Evolutionary conservation across 2,888 invertebrate species (phyloP).

Genomic region (Tethea ocularis): DNA sequence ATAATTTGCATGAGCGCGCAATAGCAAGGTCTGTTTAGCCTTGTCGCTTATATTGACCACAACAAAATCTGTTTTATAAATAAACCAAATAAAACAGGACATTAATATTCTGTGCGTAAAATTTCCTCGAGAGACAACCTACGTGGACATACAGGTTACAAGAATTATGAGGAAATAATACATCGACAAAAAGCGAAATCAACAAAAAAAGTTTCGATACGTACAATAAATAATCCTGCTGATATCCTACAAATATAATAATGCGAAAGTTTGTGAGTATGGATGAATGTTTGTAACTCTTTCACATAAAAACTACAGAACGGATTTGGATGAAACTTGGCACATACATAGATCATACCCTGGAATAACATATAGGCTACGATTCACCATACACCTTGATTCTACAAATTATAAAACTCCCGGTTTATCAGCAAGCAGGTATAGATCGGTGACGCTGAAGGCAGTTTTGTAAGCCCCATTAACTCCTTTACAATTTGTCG

Average conservation of each 20-base stretch:
- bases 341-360: no score
- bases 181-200: neutral
- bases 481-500: conserved; percentile 1
- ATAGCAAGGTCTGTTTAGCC: conserved; percentile 25
- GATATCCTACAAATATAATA: neutral
- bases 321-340: no score
- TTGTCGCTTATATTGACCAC: conserved; percentile 30
- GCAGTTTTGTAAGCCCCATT: conserved; percentile 1
- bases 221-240: neutral
- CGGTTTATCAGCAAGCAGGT: neutral
- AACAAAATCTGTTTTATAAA: conserved; percentile 21
- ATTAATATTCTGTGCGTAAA: conserved; percentile 34
- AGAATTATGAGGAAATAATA: neutral
- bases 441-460: neutral
- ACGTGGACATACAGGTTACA: neutral
- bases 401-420: neutral
- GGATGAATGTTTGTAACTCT: no score
- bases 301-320: no score
- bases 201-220: neutral
- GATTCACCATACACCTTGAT: no score
- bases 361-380: no score
- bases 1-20: conserved; percentile 3
- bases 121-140: conserved; percentile 29
- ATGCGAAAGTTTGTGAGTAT: no score
- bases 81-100: conserved; percentile 17